Evolutionary conservation across 2,113 vertebrate genomes (phyloP), one percentile per base, ranked within the genome.

Genomic region (human (Homo sapiens)): DNA sequence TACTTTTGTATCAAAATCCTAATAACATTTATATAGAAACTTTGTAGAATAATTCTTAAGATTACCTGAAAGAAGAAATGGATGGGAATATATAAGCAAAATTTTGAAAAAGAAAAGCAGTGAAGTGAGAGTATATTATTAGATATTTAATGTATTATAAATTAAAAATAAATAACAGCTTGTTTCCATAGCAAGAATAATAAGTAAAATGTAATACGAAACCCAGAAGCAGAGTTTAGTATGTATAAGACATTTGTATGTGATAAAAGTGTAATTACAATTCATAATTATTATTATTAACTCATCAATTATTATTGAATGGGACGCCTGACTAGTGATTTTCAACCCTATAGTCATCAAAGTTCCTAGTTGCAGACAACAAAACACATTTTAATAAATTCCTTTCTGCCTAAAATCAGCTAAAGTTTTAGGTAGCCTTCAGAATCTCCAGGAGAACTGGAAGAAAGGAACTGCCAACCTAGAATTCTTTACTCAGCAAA

Each of bases 161-260:
- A 76, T 30, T 4, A 90, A 96, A 81, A 93, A 66, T 50, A 38
- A 70, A 50, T 7, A 52, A 66, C 5, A 68, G 1, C 35, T 88
- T 93, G 2, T 55, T 93, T 79, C 23, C 88, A 5, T 83, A 57
- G 35, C 12, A 70, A 86, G 32, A 96, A 84, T 76, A 90, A 45
- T 88, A 11, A 91, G 40, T 73, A 87, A 94, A 84, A 95, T 82
- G 68, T 43, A 89, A 93, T 78, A 70, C 13, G 64, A 52, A 84
- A 64, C n/a, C 59, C 35, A 61, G 59, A 84, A 76, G 40, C 13
- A 88, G 10, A 81, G 30, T 76, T 85, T 76, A 79, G 11, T 91
- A 90, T 55, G 22, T 83, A 61, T 84, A 89, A 92, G 48, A 97
- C 89, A 93, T 76, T 82, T 86, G 18, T 52, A n/a, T 78, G 52